Percentiles rank a stretch among this genome's conserved stretches.
Conservation (phyloP, 1,140 invertebrate genomes). For the Hylaeus anthracinus region DNA sequence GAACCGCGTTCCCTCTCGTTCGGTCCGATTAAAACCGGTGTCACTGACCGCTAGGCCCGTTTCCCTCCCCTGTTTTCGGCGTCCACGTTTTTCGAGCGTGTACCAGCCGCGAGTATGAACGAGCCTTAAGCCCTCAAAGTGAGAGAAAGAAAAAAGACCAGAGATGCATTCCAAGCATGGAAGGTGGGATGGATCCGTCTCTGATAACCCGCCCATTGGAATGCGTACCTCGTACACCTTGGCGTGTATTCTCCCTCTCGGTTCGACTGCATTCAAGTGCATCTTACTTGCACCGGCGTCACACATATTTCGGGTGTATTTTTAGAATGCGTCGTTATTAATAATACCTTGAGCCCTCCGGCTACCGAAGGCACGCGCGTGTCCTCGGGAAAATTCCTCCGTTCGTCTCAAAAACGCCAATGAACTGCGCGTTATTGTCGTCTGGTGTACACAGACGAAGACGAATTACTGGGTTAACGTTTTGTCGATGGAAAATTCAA, state of each 20-base stretch:
- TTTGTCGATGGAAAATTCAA: no score
- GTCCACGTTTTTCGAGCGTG: slow-evolving; percentile 46
- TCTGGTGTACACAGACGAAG: no score
- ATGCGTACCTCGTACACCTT: slow-evolving; percentile 78
- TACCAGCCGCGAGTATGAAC: slow-evolving; percentile 57
- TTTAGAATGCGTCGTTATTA: slow-evolving; percentile 47
- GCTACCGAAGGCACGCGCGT: not conserved
- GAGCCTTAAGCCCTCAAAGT: slow-evolving; percentile 56
- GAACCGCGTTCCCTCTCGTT: slow-evolving; percentile 44
- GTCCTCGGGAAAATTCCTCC: slow-evolving; percentile 38
- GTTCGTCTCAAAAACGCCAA: not conserved
- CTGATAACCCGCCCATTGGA: slow-evolving; percentile 78
- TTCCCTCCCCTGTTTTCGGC: slow-evolving; percentile 6
- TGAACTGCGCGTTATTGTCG: not conserved
- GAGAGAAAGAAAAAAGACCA: slow-evolving; percentile 45
- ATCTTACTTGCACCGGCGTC: slow-evolving; percentile 36
- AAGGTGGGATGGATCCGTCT: slow-evolving; percentile 76
- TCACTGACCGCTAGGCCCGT: slow-evolving; percentile 36
- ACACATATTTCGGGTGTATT: slow-evolving; percentile 57
- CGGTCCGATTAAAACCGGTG: slow-evolving; percentile 42
- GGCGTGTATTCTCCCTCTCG: slow-evolving; percentile 66
- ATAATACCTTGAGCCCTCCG: slow-evolving; percentile 18
- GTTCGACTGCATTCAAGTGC: slow-evolving; percentile 57
- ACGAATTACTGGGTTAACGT: no score
- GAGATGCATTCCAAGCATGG: slow-evolving; percentile 69